Base-by-base conservation (phyloP, 2,888 invertebrate genomes). In the Gisinianus flammeolus region DNA sequence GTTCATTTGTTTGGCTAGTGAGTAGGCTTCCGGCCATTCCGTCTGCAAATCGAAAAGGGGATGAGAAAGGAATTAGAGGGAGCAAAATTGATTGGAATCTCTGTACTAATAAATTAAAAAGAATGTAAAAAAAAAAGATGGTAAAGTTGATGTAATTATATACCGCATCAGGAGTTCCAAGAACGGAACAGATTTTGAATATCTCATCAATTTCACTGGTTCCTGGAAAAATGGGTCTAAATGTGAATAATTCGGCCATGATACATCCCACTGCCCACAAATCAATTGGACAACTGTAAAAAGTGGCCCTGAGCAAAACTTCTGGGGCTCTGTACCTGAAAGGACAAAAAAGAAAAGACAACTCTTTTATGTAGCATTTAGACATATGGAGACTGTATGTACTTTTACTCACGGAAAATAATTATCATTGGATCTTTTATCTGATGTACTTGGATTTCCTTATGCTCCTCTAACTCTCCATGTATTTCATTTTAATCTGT, bases 181-280 rank as follows among this genome's bases (percentile, higher is more conserved):
- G 90, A 81, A 97, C 91, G 6, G 95, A 94, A 87, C 96, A 96
- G 84, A 97, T 94, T 88, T 96, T 96, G 87, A 97, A 97, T 80
- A 98, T 91, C 88, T 98, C 95, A 88, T 98, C 98, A 81, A 98
- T 96, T 89, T 98, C 98, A 81, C 96, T 96, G 85, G 94, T 96
- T 3, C 98, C 98, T 0, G 98, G 98, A 88, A 98, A 98, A 33
- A 98, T 89, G 0, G 98, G 97, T 66, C 97, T 91, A 86, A 96
- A 93, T 56, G 97, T 97, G 87, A 97, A 97, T 76, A 99, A 89
- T 88, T 99, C 99, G 6, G 98, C 95, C 91, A 97, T 95, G 85
- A 99, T 99, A 86, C 98, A 98, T 64, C 72, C 70, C 44, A 86
- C 98, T 98, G 66, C 72, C 98, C 98, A 99, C 83, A 99, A 90